Percentiles rank a stretch among this genome's conserved stretches.
Conservation (phyloP, 2,888 invertebrate genomes). For the Tenthredo scrophulariae region DNA sequence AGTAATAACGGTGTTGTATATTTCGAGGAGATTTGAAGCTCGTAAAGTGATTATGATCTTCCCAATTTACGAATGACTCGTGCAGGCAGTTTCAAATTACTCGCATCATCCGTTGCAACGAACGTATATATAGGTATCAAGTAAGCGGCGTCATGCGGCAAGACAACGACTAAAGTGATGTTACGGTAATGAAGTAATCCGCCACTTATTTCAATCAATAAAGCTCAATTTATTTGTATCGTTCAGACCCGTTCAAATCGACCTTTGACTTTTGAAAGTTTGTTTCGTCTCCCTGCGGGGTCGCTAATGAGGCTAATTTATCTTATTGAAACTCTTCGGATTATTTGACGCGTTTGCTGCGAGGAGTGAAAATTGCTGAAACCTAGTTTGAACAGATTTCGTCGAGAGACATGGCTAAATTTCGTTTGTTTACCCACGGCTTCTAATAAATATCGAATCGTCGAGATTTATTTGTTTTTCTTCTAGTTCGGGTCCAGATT, state of each 20-base stretch:
- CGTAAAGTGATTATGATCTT: background rate
- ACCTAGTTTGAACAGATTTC: background rate
- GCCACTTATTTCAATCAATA: constrained; percentile 41
- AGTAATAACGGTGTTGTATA: background rate
- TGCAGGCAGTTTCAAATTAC: constrained; percentile 32
- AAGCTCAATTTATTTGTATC: constrained; percentile 48
- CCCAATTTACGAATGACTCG: constrained; percentile 25
- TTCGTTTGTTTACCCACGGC: background rate
- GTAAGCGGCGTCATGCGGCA: background rate
- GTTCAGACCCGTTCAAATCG: constrained; percentile 32
- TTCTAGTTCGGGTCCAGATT: constrained; percentile 15
- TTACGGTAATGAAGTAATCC: constrained; percentile 38
- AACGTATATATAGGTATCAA: background rate
- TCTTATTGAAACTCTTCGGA: constrained; percentile 63
- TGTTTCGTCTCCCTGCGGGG: constrained; percentile 62
- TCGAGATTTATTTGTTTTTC: constrained; percentile 44
- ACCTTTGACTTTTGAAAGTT: constrained; percentile 63
- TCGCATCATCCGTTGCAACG: constrained; percentile 3
- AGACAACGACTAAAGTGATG: background rate
- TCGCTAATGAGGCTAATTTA: constrained; percentile 67
- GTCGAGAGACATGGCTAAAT: background rate
- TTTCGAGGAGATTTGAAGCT: background rate
- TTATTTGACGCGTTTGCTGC: background rate
- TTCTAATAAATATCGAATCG: background rate
- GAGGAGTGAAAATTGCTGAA: background rate